Percentiles rank a stretch among this genome's conserved stretches.
phyloP scores from a whole-genome alignment of 2,888 invertebrate genomes.

The Trichopoda pennipes region DNA sequence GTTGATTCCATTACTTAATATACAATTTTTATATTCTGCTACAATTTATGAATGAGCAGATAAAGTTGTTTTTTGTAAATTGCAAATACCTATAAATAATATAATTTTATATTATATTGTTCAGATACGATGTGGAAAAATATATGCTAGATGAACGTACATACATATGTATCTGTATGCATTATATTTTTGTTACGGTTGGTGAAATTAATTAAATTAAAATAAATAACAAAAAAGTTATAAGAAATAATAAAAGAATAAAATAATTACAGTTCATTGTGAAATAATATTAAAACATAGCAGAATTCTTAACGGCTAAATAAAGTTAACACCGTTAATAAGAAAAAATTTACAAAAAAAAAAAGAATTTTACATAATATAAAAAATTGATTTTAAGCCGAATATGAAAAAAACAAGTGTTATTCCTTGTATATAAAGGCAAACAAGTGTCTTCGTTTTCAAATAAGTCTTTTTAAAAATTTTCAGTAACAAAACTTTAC shows the following conservation, averaged over 20 bases:
- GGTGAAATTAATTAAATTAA: conserved; percentile 56
- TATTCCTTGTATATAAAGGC: background rate
- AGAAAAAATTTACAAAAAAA: conserved; percentile 4
- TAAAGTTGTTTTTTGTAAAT: conserved; percentile 41
- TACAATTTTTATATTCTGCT: conserved; percentile 21
- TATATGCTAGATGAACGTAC: background rate
- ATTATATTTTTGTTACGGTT: conserved; percentile 57
- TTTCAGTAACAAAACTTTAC: background rate
- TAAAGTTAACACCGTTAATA: background rate
- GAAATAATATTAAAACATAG: conserved; percentile 48
- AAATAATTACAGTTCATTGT: conserved; percentile 32
- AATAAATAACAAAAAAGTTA: conserved; percentile 20
- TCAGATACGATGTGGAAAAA: conserved; percentile 1
- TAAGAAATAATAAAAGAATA: conserved; percentile 22
- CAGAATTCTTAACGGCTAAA: conserved; percentile 46
- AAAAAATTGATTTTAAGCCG: conserved; percentile 52
- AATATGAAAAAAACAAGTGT: conserved; percentile 32
- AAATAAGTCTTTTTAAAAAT: background rate
- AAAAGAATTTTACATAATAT: conserved; percentile 23
- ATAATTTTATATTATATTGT: background rate
- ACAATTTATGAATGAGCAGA: conserved; percentile 51
- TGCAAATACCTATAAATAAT: conserved; percentile 18
- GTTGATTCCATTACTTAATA: conserved; percentile 18
- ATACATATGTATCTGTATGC: background rate
- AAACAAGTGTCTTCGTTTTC: conserved; percentile 13